Evolutionary conservation across 1,140 invertebrate genomes (phyloP), one percentile per base, ranked within the genome.

Genomic region (Hesperophylax magnus): DNA sequence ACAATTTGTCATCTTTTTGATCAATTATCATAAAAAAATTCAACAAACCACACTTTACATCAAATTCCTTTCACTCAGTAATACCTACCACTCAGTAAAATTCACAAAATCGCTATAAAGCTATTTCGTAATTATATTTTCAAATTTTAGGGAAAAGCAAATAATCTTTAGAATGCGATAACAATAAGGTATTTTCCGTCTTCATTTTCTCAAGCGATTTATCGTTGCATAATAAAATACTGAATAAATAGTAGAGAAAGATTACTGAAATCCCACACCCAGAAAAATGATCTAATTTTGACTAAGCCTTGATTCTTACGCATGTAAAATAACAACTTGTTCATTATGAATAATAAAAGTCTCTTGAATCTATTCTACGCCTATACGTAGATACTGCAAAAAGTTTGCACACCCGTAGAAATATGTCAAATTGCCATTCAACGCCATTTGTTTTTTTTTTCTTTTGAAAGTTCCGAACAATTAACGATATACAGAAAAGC

Each of bases 121-220:
- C n/a, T 47, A 47, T 47, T 52, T 22, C 67, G 47, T 47, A 71
- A 74, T 56, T 56, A 56, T 74, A 74, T 74, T 74, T 56, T 54
- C 18, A 54, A 74, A 17, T 54, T 11, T 74, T 54, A 18, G 17
- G 9, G 53, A n/a, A 74, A 74, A 74, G 47, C 52, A 31, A 31
- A 39, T 77, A 77, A 77, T 77, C 76, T 77, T 77, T 77, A 39
- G 65, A 77, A 77, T 54, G 60, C 34, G 61, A 63, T 77, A 77
- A 77, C 61, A 63, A 76, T 77, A 52, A 65, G 14, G 17, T 34
- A 11, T 15, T 24, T 27, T 67, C 31, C 60, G 22, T 52, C 67
- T 17, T 17, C 58, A 52, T 52, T 77, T 17, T 17, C 58, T 65
- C 14, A 65, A 53, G 39, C 34, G 76, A 22, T 24, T 56, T 60